phyloP scores from a whole-genome alignment of 2,113 vertebrate genomes.

The Lichenostomus cassidix region DNA sequence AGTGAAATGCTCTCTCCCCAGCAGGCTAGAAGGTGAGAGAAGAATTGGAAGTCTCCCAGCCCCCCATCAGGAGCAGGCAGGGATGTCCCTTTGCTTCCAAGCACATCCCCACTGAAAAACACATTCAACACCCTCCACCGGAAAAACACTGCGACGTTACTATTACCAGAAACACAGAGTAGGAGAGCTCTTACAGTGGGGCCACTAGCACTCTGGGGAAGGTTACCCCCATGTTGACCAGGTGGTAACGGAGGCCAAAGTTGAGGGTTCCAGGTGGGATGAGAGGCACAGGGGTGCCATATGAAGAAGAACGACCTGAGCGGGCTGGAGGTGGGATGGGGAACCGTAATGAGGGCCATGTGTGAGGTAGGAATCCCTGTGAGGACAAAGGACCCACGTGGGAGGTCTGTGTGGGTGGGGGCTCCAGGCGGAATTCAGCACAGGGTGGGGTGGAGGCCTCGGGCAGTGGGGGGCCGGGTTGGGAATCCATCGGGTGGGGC shows the following conservation, averaged over 20 bases:
- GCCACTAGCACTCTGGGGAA: not conserved
- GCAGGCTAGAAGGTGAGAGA: not conserved
- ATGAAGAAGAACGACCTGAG: not conserved
- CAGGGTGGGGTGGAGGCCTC: no score
- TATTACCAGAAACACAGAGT: not conserved
- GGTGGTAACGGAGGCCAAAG: accelerated
- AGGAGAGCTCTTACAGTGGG: not conserved
- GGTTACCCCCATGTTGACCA: not conserved
- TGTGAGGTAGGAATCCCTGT: accelerated
- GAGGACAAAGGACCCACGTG: not conserved
- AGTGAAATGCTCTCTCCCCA: not conserved
- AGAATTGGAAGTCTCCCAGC: not conserved
- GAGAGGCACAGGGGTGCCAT: not conserved
- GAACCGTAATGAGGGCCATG: accelerated
- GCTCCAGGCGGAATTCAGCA: not conserved
- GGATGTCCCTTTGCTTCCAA: not conserved
- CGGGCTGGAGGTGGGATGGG: not conserved
- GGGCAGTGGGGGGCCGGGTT: no score
- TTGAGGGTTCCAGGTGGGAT: not conserved
- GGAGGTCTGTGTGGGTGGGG: not conserved
- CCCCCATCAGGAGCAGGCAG: not conserved
- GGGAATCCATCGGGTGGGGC: no score
- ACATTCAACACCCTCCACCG: not conserved
- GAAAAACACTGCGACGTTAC: accelerated
- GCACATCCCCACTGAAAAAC: not conserved